These are phyloP conservation scores for Heliopora coerulea DNA, from an alignment of 92 coral and sea anemone species.

Conservation along the genomic window DNA sequence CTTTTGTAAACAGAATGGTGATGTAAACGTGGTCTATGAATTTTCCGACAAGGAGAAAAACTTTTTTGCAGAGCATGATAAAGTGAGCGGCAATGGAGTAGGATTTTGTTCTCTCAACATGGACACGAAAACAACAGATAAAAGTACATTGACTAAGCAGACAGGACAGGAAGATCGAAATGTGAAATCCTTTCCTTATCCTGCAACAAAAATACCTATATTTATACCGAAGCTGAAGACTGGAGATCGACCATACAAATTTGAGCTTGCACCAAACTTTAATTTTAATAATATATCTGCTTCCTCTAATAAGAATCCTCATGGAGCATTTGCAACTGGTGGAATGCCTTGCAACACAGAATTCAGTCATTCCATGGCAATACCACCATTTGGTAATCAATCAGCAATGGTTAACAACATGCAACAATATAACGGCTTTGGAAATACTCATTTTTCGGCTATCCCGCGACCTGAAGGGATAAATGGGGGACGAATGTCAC, in stretches of 20 bases:
- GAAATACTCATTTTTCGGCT: slow-evolving; percentile 22
- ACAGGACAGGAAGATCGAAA: slow-evolving; percentile 2
- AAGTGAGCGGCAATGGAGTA: background rate
- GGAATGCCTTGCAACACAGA: background rate
- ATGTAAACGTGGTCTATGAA: background rate
- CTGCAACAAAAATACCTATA: background rate
- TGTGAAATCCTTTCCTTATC: background rate
- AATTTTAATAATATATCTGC: background rate
- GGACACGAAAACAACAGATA: background rate
- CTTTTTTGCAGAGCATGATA: background rate
- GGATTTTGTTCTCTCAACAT: background rate
- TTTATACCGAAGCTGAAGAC: slow-evolving; percentile 1
- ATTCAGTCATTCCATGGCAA: slow-evolving; percentile 3
- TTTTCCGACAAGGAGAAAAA: background rate
- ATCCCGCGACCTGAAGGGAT: slow-evolving; percentile 22
- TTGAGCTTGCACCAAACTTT: slow-evolving; percentile 12
- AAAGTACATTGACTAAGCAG: background rate
- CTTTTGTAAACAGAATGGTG: background rate
- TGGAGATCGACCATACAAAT: slow-evolving; percentile 7
- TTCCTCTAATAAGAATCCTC: slow-evolving; percentile 13
- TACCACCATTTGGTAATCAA: slow-evolving; percentile 15
- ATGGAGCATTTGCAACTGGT: slow-evolving; percentile 11
- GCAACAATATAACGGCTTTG: slow-evolving; percentile 10
- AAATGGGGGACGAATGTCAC: slow-evolving; percentile 19
- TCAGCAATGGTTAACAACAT: slow-evolving; percentile 18